A percentile compares a stretch with the other conserved stretches of the same genome.
These are phyloP conservation scores for Columba guinea DNA, from an alignment of 2,797 vertebrate species.

Conservation along the genomic window DNA sequence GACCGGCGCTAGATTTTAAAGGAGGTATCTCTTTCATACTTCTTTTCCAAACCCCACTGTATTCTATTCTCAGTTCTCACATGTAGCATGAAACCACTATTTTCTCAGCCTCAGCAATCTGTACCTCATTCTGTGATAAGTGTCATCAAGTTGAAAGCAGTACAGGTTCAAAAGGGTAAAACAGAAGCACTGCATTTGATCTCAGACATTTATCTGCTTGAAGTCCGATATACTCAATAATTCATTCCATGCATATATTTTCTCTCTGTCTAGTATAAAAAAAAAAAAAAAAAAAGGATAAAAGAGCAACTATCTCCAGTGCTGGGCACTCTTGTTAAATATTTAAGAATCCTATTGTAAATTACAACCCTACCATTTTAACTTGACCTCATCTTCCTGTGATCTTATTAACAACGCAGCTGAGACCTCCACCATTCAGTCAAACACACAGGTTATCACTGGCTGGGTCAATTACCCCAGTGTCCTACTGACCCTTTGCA, in stretches of 20 bases:
- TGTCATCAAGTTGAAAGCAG: not conserved
- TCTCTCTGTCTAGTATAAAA: not conserved
- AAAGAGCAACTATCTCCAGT: not conserved
- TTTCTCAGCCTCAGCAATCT: conserved; percentile 21
- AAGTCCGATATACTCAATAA: not conserved
- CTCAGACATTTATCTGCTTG: not conserved
- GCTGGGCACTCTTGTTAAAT: not conserved
- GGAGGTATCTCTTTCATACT: not conserved
- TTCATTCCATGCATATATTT: not conserved
- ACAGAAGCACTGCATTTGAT: not conserved
- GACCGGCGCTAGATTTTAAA: not conserved
- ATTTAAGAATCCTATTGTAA: conserved; percentile 2
- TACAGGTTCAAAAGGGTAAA: conserved; percentile 2
- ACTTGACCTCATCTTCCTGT: not conserved
- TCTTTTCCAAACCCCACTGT: not conserved
- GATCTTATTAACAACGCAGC: not conserved
- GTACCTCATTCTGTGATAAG: conserved; percentile 35
- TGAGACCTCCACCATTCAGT: not conserved
- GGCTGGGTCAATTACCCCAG: not conserved
- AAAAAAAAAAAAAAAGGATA: not conserved
- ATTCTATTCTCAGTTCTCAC: conserved; percentile 2
- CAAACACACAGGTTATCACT: not conserved
- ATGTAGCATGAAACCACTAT: not conserved
- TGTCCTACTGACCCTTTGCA: not conserved
- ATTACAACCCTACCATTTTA: not conserved